These are phyloP conservation scores for Oscheius sp. DNA, from an alignment of 1,140 invertebrate species.

Conservation along the genomic window DNA sequence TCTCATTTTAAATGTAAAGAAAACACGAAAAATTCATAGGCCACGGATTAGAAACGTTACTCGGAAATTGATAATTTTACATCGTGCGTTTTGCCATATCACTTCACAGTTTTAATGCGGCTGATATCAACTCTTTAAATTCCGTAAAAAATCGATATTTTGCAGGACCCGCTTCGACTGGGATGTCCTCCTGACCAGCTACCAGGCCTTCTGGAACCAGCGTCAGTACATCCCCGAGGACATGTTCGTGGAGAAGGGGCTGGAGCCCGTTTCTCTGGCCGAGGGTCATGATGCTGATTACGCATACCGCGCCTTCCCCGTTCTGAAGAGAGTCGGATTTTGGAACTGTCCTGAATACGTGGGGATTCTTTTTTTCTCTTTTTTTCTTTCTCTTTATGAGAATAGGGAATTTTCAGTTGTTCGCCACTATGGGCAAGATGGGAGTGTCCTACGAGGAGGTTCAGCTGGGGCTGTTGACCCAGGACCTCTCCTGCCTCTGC, in stretches of 20 bases:
- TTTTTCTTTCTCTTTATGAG: too few relatives aligned
- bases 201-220: conserved; percentile 5
- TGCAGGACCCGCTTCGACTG: not conserved
- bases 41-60: too few relatives aligned
- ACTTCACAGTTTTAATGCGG: not conserved
- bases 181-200: not conserved
- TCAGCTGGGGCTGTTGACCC: not conserved
- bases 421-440: not conserved
- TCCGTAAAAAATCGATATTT: too few relatives aligned
- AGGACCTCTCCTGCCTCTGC: not conserved
- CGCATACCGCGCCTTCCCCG: not conserved
- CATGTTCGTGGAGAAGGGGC: not conserved
- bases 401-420: not conserved
- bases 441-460: not conserved
- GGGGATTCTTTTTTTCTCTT: not conserved
- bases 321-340: not conserved
- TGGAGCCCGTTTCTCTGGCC: not conserved
- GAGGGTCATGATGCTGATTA: not conserved
- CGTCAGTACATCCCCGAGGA: not conserved
- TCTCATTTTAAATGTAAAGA: too few relatives aligned
- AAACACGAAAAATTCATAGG: too few relatives aligned
- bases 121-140: too few relatives aligned
- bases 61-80: too few relatives aligned
- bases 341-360: not conserved
- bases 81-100: not conserved